These are phyloP conservation scores for Cossypha caffra DNA, from an alignment of 2,797 vertebrate species.

Conservation along the genomic window DNA sequence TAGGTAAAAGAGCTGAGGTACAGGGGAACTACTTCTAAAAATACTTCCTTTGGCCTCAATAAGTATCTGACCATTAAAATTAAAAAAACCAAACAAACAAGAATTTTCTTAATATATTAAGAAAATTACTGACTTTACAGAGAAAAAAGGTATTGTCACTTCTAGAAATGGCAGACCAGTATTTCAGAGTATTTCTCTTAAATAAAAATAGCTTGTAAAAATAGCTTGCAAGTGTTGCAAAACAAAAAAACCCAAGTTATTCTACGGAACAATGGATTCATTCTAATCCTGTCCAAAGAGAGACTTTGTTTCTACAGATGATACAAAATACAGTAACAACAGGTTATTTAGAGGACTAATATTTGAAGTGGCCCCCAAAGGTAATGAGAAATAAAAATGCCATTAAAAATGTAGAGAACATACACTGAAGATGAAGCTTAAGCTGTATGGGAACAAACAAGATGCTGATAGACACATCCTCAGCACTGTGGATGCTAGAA, in stretches of 20 bases:
- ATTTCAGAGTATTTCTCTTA: too few species aligned
- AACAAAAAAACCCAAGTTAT: neutral
- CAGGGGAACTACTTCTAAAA: neutral
- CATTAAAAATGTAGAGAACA: neutral
- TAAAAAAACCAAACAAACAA: neutral
- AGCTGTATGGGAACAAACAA: neutral
- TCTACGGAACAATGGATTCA: neutral
- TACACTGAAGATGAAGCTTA: neutral
- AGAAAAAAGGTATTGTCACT: neutral
- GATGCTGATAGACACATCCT: neutral
- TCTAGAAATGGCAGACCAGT: neutral
- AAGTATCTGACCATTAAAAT: neutral
- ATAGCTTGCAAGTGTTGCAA: neutral
- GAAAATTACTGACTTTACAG: neutral
- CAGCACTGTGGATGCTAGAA: neutral
- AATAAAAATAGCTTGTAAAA: neutral
- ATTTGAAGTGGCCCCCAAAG: neutral
- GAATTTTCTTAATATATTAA: neutral
- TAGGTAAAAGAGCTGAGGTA: neutral
- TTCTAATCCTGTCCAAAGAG: neutral
- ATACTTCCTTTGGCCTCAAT: neutral
- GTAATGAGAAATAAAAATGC: neutral
- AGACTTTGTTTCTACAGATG: neutral
- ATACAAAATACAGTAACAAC: neutral
- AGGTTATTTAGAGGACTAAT: neutral